Conservation (phyloP, 1,140 invertebrate species). For the Schlechtendalia chinensis region DNA sequence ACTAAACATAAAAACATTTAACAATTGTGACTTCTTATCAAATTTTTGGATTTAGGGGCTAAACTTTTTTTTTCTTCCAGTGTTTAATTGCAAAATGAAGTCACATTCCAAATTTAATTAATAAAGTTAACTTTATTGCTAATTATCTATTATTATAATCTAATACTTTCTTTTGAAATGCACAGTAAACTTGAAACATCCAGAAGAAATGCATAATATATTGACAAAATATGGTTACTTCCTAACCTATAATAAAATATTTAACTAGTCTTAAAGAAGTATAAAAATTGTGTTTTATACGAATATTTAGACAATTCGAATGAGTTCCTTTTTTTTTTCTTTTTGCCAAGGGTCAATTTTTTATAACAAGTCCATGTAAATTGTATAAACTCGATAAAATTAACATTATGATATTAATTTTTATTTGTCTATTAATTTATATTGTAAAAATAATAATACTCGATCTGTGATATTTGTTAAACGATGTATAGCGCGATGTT, state of each 20-base stretch:
- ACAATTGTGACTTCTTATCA: constrained; percentile 46
- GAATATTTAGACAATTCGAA: constrained; percentile 45
- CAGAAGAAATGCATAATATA: constrained; percentile 50
- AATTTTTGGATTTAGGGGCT: constrained; percentile 39
- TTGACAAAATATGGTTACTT: constrained; percentile 50
- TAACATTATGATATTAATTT: constrained; percentile 50
- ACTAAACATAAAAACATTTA: constrained; percentile 31
- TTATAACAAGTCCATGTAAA: constrained; percentile 50
- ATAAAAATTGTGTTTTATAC: constrained; percentile 50
- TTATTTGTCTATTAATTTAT: constrained; percentile 50
- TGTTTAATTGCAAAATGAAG: constrained; percentile 47
- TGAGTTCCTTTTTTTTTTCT: constrained; percentile 47
- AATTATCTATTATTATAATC: constrained; percentile 49
- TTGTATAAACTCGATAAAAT: constrained; percentile 50
- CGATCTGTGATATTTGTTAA: constrained; percentile 50
- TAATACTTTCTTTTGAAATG: constrained; percentile 50
- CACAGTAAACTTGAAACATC: constrained; percentile 48
- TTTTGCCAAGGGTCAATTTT: constrained; percentile 50
- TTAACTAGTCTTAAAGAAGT: constrained; percentile 49
- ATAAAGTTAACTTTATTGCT: constrained; percentile 50
- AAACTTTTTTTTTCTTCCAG: constrained; percentile 48
- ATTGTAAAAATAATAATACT: constrained; percentile 50
- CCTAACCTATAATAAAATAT: constrained; percentile 47
- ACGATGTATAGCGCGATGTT: constrained; percentile 49
- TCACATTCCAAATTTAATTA: constrained; percentile 49